Evolutionary conservation across 2,113 vertebrate species (phyloP), one percentile per base, ranked within the genome.

Genomic region (Fregata magnificens): DNA sequence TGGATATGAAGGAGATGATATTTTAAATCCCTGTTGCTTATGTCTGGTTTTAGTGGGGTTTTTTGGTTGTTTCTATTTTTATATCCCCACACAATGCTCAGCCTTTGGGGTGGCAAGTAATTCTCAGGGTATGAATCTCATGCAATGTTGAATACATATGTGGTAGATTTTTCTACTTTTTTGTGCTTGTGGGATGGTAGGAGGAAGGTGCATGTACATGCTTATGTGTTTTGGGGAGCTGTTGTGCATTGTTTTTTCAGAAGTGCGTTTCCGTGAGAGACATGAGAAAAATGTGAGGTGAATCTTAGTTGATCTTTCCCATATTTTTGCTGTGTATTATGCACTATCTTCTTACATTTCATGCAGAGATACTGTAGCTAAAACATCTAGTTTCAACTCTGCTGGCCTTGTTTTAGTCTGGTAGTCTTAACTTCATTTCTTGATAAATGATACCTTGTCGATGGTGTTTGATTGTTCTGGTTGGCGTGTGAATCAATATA

Each of bases 151-250:
- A 76, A 42, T 72, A 38, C 3, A 7, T 12, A 16, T 0, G 1
- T 29, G 31, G 28, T 76, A 80, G 32, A 67, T 67, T 72, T 92
- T 88, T 66, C 61, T 63, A 17, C 40, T 70, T n/a, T 16, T 71
- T 62, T 74, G 61, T 15, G 2, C 47, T 87, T 88, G 24, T 28
- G 21, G 25, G 26, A 9, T 84, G 36, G 7, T 36, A 73, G n/a
- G 45, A 84, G 45, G 66, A 40, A 53, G 45, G 15, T 32, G 4
- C 17, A 9, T 9, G 31, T 49, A 32, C 0, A 0, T 24, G 13
- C 34, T 18, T 38, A 28, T 34, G 40, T 78, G 36, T 87, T 90
- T 52, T 1, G 4, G 32, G 38, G n/a, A 80, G 56, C 71, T 72
- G 29, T 67, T 82, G 13, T 28, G 32, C 17, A 3, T 31, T 5